phyloP scores from a whole-genome alignment of 1,140 invertebrate genomes.

The Caerostris extrusa region DNA sequence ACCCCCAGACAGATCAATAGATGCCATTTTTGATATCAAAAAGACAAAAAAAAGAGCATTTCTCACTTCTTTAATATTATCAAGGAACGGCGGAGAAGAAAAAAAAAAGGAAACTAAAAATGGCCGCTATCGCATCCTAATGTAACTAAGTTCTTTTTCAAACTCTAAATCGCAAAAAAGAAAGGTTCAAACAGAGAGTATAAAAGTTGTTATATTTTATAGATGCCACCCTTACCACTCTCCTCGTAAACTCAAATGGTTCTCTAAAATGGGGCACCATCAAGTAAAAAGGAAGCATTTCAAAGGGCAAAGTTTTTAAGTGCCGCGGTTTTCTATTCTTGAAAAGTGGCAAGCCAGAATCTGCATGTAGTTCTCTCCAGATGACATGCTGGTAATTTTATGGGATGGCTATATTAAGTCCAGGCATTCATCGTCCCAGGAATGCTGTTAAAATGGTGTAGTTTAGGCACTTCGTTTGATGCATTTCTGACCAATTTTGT shows the following conservation, averaged over 20 bases:
- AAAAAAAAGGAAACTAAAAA: not conserved
- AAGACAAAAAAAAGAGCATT: not conserved
- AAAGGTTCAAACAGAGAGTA: constrained; percentile 29
- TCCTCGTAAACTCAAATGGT: constrained; percentile 36
- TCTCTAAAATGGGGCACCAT: constrained; percentile 20
- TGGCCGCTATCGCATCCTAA: constrained; percentile 8
- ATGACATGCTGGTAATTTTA: constrained; percentile 35
- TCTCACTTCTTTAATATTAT: constrained; percentile 2
- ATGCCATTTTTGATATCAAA: not conserved
- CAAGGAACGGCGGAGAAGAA: not conserved
- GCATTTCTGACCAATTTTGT: too few relatives aligned
- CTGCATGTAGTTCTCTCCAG: not conserved
- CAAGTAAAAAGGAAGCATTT: not conserved
- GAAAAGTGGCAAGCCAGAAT: not conserved
- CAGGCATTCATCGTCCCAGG: not conserved
- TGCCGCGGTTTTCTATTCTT: not conserved
- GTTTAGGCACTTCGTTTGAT: not conserved
- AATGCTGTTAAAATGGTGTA: not conserved
- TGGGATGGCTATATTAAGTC: not conserved
- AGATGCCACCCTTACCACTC: not conserved
- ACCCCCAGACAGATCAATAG: constrained; percentile 31
- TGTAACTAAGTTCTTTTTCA: not conserved
- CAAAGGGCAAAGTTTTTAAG: constrained; percentile 21
- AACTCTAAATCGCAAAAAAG: constrained; percentile 19
- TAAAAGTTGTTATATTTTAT: constrained; percentile 30